Conservation (phyloP, 1,140 invertebrate genomes). For the Trissolcus basalis region DNA sequence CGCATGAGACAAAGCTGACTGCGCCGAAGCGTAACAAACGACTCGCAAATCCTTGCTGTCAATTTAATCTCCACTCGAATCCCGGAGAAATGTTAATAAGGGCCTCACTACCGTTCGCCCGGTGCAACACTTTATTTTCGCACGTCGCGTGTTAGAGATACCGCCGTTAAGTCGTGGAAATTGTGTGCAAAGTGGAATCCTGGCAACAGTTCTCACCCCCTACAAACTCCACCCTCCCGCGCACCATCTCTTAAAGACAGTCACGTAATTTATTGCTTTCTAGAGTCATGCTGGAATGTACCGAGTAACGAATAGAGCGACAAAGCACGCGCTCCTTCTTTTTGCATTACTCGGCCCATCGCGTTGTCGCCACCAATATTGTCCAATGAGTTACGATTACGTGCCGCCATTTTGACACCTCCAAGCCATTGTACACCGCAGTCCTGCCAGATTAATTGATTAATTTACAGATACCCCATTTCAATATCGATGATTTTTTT, state of each 20-base stretch:
- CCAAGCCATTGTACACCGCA: constrained; percentile 11
- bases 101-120: constrained; percentile 61
- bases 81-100: constrained; percentile 76
- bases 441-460: constrained; percentile 29
- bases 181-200: constrained; percentile 72
- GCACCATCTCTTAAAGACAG: constrained; percentile 46
- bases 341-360: constrained; percentile 7
- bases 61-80: constrained; percentile 76
- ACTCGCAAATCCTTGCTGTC: constrained; percentile 76
- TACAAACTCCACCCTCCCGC: constrained; percentile 35
- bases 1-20: constrained; percentile 50
- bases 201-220: constrained; percentile 43
- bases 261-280: constrained; percentile 65
- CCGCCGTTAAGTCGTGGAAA: constrained; percentile 60
- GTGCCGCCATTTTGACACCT: constrained; percentile 14
- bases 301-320: constrained; percentile 41
- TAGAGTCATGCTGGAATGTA: constrained; percentile 40
- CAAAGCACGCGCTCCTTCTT: constrained; percentile 17
- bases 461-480: constrained; percentile 32
- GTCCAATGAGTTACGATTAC: constrained; percentile 18
- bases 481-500: not conserved
- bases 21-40: constrained; percentile 70
- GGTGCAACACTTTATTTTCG: constrained; percentile 73
- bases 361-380: constrained; percentile 18
- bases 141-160: constrained; percentile 47